Conservation (phyloP, 2,888 invertebrate genomes). For the Drosophila austrosaltans region DNA sequence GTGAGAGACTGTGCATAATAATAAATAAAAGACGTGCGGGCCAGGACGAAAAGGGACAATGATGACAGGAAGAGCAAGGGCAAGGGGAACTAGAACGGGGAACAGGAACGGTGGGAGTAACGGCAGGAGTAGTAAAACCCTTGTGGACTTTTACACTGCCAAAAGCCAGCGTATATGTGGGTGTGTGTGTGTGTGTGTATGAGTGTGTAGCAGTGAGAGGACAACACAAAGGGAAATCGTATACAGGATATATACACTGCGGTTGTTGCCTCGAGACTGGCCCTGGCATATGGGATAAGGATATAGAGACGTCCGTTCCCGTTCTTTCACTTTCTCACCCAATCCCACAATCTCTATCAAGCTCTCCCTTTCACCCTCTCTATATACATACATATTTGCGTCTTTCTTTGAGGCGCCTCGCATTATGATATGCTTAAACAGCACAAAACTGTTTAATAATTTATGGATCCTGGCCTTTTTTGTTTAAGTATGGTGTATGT, state of each 20-base stretch:
- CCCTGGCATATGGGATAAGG: conserved; percentile 21
- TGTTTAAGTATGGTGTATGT: conserved; percentile 19
- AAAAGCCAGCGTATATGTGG: conserved; percentile 9
- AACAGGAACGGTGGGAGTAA: conserved; percentile 16
- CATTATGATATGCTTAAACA: conserved; percentile 80
- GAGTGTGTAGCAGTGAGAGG: background rate
- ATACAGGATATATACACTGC: conserved; percentile 12
- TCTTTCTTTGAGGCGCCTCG: conserved; percentile 65
- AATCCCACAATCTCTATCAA: background rate
- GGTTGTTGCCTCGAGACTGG: conserved; percentile 22
- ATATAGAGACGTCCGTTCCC: conserved; percentile 12
- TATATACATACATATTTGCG: conserved; percentile 12
- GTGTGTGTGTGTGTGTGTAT: background rate
- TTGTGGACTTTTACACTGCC: conserved; percentile 34
- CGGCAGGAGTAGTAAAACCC: conserved; percentile 44
- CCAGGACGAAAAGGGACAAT: conserved; percentile 48
- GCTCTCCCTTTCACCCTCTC: background rate
- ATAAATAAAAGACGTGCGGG: conserved; percentile 72
- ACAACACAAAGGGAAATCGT: conserved; percentile 19
- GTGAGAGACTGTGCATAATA: conserved; percentile 63
- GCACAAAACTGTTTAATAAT: conserved; percentile 81
- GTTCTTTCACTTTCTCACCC: background rate
- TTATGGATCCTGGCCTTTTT: conserved; percentile 64
- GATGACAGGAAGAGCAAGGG: conserved; percentile 50
- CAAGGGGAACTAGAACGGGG: background rate